These are phyloP conservation scores for Hartigia nigra DNA, from an alignment of 2,888 invertebrate genomes.

Conservation along the genomic window DNA sequence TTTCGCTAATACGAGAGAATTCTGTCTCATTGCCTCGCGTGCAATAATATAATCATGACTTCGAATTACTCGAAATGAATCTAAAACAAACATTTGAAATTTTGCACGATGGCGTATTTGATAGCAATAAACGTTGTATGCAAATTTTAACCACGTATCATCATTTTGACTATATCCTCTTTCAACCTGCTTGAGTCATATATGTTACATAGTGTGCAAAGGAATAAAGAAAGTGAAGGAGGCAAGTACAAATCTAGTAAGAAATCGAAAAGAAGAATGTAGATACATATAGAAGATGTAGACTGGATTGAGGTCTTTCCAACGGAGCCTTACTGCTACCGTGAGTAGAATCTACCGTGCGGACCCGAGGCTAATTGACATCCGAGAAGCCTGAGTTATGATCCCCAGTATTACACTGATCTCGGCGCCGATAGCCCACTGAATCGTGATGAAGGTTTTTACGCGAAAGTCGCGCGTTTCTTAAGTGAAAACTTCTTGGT, in stretches of 20 bases:
- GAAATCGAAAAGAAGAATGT: neutral
- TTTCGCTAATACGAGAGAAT: too few species aligned
- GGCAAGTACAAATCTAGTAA: neutral
- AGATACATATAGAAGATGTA: neutral
- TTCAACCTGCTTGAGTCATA: neutral
- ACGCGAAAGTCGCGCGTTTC: conserved; percentile 21
- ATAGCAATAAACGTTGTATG: neutral
- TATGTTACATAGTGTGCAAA: neutral
- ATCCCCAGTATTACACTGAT: conserved; percentile 28
- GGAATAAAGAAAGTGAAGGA: neutral
- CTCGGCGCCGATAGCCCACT: conserved; percentile 24
- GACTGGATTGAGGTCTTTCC: neutral
- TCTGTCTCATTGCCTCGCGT: too few species aligned
- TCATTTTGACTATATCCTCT: neutral
- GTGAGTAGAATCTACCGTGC: conserved; percentile 6
- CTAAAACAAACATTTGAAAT: neutral
- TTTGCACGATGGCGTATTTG: too few species aligned
- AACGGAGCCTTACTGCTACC: conserved; percentile 1
- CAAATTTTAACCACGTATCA: neutral
- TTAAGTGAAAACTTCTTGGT: conserved; percentile 24
- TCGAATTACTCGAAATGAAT: too few species aligned
- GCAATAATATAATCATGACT: too few species aligned
- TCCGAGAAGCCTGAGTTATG: conserved; percentile 26
- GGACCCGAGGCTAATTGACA: conserved; percentile 22
- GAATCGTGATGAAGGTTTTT: conserved; percentile 27